Conservation (phyloP, 1,140 invertebrate genomes). For the Ruditapes philippinarum region DNA sequence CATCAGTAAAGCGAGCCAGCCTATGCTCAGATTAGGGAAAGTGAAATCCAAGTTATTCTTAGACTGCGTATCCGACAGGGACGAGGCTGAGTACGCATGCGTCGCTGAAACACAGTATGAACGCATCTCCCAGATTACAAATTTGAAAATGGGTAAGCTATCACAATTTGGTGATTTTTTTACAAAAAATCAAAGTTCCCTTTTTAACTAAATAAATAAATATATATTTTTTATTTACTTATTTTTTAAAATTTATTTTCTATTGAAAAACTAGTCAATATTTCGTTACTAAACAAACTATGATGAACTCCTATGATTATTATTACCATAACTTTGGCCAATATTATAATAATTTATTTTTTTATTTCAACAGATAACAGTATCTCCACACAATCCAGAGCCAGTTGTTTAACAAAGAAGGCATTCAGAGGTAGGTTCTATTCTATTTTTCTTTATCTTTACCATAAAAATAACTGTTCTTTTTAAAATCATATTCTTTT, state of each 20-base stretch:
- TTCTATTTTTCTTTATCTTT: neutral
- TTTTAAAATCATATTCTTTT: neutral
- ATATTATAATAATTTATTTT: slow-evolving; percentile 14
- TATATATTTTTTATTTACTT: too few species aligned
- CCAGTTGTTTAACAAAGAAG: slow-evolving; percentile 65
- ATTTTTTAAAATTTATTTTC: too few species aligned
- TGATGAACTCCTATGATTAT: too few species aligned
- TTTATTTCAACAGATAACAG: slow-evolving; percentile 53
- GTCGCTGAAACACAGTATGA: slow-evolving; percentile 75
- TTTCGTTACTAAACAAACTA: too few species aligned
- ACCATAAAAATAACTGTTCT: neutral
- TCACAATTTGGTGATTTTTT: too few species aligned
- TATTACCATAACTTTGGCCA: too few species aligned
- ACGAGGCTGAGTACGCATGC: slow-evolving; percentile 76
- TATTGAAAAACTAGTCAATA: too few species aligned
- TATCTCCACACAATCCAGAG: slow-evolving; percentile 10
- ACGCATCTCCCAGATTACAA: slow-evolving; percentile 70
- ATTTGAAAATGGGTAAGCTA: slow-evolving; percentile 71
- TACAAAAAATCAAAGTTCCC: too few species aligned
- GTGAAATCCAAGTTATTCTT: slow-evolving; percentile 76
- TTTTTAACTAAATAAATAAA: too few species aligned
- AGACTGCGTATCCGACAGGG: slow-evolving; percentile 72
- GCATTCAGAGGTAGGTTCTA: slow-evolving; percentile 58
- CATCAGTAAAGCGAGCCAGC: neutral
- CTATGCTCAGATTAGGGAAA: slow-evolving; percentile 68